Percentiles rank a stretch among this genome's conserved stretches.
Conservation (phyloP, 1,140 invertebrate genomes). For the Asobara japonica region DNA sequence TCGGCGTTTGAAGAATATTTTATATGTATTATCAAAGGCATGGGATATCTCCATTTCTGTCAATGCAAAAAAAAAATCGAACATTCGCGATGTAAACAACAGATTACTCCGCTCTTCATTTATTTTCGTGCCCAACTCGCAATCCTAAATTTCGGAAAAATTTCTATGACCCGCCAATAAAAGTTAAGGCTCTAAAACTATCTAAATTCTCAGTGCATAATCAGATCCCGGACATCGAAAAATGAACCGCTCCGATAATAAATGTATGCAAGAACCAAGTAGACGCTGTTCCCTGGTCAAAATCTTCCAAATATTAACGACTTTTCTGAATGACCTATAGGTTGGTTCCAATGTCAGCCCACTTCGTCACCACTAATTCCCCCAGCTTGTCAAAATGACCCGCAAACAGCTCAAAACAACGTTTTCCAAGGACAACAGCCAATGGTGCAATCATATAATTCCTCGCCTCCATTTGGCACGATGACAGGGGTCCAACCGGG, state of each 20-base stretch:
- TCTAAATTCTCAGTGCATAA: not conserved
- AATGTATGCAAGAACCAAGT: not conserved
- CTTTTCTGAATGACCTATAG: slow-evolving; percentile 19
- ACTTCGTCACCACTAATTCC: slow-evolving; percentile 38
- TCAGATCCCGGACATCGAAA: not conserved
- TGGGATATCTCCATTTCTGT: too few species aligned
- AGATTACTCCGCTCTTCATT: not conserved
- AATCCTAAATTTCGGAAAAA: not conserved
- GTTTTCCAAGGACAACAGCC: slow-evolving; percentile 45
- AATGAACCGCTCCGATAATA: not conserved
- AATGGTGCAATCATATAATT: not conserved
- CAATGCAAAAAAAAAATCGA: too few species aligned
- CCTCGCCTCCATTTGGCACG: slow-evolving; percentile 34
- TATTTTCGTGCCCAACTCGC: not conserved
- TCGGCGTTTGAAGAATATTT: too few species aligned
- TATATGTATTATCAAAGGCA: not conserved
- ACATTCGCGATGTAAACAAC: not conserved
- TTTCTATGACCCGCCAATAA: not conserved
- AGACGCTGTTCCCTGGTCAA: not conserved
- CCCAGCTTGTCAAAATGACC: slow-evolving; percentile 42
- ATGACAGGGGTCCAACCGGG: slow-evolving; percentile 29
- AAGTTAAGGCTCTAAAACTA: not conserved
- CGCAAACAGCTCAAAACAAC: slow-evolving; percentile 48
- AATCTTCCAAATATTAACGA: slow-evolving; percentile 14
- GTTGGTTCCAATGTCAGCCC: slow-evolving; percentile 35